Percentiles rank a stretch among this genome's conserved stretches.
Evolutionary conservation across 2,888 invertebrate genomes (phyloP).

Genomic region (Himalopsyche kuldschensis): DNA sequence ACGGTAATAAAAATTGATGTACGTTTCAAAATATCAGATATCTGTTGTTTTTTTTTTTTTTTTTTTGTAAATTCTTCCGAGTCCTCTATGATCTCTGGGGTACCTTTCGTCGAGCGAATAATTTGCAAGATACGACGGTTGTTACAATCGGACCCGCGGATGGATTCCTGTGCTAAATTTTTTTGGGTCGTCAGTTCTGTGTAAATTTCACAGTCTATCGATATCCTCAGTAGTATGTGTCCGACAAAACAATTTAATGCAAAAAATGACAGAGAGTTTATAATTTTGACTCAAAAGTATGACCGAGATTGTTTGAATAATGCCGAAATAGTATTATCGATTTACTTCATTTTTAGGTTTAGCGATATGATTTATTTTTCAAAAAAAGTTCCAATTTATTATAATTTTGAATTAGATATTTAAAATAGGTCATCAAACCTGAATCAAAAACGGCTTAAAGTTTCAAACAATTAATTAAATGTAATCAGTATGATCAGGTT

Average conservation of each 20-base stretch:
- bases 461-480: slow-evolving; percentile 1
- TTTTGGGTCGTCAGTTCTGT: neutral
- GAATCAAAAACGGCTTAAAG: neutral
- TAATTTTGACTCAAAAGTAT: neutral
- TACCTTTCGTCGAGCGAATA: too few relatives aligned
- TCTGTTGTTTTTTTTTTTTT: too few relatives aligned
- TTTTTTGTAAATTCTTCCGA: too few relatives aligned
- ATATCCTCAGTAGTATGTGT: neutral
- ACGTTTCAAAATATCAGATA: too few relatives aligned
- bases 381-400: slow-evolving; percentile 3
- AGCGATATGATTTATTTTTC: neutral
- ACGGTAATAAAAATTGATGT: neutral
- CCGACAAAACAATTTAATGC: neutral
- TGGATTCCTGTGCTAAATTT: neutral
- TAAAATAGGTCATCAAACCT: neutral
- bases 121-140: too few relatives aligned
- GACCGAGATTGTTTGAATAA: neutral
- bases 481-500: slow-evolving; percentile 1
- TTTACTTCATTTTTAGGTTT: slow-evolving; percentile 1
- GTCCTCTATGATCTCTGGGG: too few relatives aligned
- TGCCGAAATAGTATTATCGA: slow-evolving; percentile 4
- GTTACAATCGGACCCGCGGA: neutral
- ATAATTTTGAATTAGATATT: slow-evolving; percentile 1
- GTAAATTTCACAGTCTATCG: neutral
- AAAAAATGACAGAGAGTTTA: neutral